Base-by-base conservation (phyloP, 2,888 invertebrate genomes). In the Pyralis farinalis region DNA sequence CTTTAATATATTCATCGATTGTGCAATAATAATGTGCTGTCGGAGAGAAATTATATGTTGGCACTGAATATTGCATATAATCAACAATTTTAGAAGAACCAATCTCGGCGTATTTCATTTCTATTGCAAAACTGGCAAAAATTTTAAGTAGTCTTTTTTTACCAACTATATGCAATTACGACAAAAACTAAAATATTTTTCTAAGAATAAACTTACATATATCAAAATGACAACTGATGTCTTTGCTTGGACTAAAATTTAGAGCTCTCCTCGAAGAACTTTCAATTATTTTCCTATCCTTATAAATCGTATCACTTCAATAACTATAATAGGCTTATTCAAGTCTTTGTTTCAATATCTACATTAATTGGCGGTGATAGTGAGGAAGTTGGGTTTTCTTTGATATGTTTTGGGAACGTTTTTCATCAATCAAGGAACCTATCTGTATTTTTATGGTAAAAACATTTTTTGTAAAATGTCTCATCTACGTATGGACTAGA, bases 21-120 rank as follows among this genome's bases (percentile, higher is more conserved):
- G 78, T 84, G 78, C 80, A 74, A 54, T 56, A 57, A 73, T 72
- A 66, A 68, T 66, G 75, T 79, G 75, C 71, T 68, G 47, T 58
- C 58, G 63, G 63, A 65, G 63, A 16, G 69, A 46, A 55, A 52
- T 46, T 57, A 64, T 61, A 62, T 58, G 64, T 77, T 79, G 77
- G 77, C 76, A 78, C 77, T 51, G 61, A 55, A 37, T 54, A 49
- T 61, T 56, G 51, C 48, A 51, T 37, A 49, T 47, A 40, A 43
- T 42, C n/a, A 51, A 16, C 16, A 16, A 16, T 3, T 16, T 16
- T 4, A 16, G 4, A 3, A 16, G 16, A 16, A 3, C 2, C 16
- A 16, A 16, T 2, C 4, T 3, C 4, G 16, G 16, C 4, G 16
- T 4, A 16, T 16, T 16, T 16, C n/a, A 16, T 16, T 16, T 3